phyloP scores from a whole-genome alignment of 1,140 invertebrate genomes.

The Drosophila bifasciata region DNA sequence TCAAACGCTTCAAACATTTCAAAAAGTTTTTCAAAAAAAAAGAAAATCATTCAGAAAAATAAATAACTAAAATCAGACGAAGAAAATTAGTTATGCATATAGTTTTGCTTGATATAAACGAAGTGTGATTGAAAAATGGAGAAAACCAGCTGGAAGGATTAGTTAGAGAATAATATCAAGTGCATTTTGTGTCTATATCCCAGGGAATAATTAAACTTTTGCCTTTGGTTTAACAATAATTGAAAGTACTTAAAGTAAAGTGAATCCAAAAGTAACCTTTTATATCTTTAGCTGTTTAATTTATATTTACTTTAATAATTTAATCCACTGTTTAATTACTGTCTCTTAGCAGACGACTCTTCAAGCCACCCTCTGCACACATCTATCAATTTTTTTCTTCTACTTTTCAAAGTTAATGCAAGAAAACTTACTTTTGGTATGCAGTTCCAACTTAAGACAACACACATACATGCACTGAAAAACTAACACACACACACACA shows the following conservation, averaged over 20 bases:
- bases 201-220: too few relatives aligned
- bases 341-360: background rate
- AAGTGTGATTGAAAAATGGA: background rate
- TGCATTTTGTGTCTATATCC: too few relatives aligned
- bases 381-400: constrained; percentile 15
- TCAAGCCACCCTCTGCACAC: background rate
- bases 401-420: constrained; percentile 22
- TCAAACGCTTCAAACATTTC: constrained; percentile 21
- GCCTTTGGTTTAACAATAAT: too few relatives aligned
- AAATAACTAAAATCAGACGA: background rate
- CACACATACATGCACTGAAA: constrained; percentile 14
- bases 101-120: background rate
- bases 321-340: too few relatives aligned
- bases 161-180: too few relatives aligned
- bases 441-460: constrained; percentile 44
- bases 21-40: constrained; percentile 3
- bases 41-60: background rate
- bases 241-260: too few relatives aligned
- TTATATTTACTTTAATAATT: too few relatives aligned
- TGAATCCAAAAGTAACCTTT: too few relatives aligned
- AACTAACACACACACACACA: background rate
- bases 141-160: too few relatives aligned
- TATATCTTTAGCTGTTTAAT: too few relatives aligned
- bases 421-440: constrained; percentile 52
- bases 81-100: background rate